Conservation (phyloP, 2,888 invertebrate genomes). For the Palloptera scutellata region DNA sequence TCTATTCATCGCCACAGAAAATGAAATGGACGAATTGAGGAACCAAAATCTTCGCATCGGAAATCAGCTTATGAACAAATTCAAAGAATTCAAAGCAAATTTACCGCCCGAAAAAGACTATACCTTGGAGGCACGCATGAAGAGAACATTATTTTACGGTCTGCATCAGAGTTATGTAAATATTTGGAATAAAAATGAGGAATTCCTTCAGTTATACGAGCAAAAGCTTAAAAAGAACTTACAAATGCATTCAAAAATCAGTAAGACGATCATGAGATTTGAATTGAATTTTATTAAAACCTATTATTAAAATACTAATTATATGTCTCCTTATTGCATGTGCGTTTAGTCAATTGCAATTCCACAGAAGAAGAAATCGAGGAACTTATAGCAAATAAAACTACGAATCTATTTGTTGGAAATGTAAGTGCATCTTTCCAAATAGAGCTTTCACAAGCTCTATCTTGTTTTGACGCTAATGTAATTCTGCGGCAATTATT, state of each 20-base stretch:
- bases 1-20: constrained; percentile 45
- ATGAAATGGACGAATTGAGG: constrained; percentile 61
- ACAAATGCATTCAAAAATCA: constrained; percentile 61
- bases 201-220: constrained; percentile 61
- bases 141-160: constrained; percentile 61
- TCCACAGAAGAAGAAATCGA: constrained; percentile 64
- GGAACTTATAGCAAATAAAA: constrained; percentile 60
- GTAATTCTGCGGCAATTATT: no score
- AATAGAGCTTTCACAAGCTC: not conserved
- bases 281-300: not conserved
- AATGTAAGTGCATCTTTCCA: constrained; percentile 54
- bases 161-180: constrained; percentile 61
- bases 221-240: constrained; percentile 61
- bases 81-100: constrained; percentile 59
- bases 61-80: constrained; percentile 58
- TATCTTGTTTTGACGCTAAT: not conserved
- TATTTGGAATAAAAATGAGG: constrained; percentile 61
- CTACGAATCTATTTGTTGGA: constrained; percentile 62
- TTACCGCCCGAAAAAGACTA: constrained; percentile 59
- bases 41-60: constrained; percentile 60
- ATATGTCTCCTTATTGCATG: constrained; percentile 7
- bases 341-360: constrained; percentile 58
- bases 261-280: constrained; percentile 45
- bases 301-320: not conserved
- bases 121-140: constrained; percentile 61